Conservation (phyloP, 2,113 vertebrate genomes). For the Lethenteron reissneri region DNA sequence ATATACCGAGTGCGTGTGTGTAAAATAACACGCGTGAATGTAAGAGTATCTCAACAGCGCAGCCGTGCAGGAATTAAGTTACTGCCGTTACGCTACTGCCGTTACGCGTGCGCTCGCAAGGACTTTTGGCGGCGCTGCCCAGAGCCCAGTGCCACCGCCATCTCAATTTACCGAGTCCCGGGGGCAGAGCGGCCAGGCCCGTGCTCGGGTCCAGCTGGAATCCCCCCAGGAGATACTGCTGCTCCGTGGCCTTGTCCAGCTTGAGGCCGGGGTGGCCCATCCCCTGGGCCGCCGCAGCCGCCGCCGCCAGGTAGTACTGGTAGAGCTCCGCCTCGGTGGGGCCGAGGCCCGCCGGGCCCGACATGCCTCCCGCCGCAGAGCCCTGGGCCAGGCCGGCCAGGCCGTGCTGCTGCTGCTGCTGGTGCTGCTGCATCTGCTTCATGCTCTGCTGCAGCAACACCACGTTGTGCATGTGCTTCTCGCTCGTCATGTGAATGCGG, state of each 20-base stretch:
- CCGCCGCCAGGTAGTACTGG: constrained; percentile 68
- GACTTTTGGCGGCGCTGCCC: too few relatives aligned
- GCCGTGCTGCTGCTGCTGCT: constrained; percentile 14
- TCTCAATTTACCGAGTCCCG: constrained; percentile 47
- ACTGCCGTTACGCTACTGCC: too few relatives aligned
- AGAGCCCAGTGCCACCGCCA: too few relatives aligned
- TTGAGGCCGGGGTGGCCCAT: constrained; percentile 63
- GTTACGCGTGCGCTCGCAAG: too few relatives aligned
- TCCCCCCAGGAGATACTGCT: constrained; percentile 70
- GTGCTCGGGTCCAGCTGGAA: constrained; percentile 66
- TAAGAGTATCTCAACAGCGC: too few relatives aligned
- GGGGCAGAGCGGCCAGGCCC: constrained; percentile 50
- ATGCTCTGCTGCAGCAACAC: constrained; percentile 93
- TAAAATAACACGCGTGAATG: too few relatives aligned
- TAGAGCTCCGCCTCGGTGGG: constrained; percentile 89
- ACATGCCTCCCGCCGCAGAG: constrained; percentile 7
- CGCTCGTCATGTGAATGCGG: constrained; percentile 97
- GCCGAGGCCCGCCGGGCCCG: constrained; percentile 60
- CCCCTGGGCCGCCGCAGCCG: constrained; percentile 40
- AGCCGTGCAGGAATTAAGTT: too few relatives aligned
- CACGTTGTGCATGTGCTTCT: constrained; percentile 99
- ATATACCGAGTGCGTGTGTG: too few relatives aligned
- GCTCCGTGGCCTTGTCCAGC: constrained; percentile 46
- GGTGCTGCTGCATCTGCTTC: constrained; percentile 68
- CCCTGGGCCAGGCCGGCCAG: too few relatives aligned